phyloP scores from a whole-genome alignment of 2,888 invertebrate species.

The Nasonia oneida region DNA sequence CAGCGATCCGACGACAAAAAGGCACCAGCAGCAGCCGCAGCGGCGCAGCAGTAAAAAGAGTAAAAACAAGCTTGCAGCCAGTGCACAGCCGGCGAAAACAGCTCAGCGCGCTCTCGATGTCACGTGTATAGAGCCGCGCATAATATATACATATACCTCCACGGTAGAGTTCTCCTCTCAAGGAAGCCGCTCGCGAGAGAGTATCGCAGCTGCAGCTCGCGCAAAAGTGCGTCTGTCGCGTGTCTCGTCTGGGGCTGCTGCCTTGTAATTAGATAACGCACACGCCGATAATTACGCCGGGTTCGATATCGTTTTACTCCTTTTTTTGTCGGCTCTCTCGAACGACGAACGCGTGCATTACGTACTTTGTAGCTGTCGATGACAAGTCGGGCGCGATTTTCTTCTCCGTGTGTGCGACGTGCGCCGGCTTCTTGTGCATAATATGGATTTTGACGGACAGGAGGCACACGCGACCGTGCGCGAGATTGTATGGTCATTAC shows the following conservation, averaged over 20 bases:
- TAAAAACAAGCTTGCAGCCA: neutral
- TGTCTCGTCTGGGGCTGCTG: constrained; percentile 15
- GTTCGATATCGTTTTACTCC: constrained; percentile 22
- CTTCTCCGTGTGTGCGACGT: constrained; percentile 13
- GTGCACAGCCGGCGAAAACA: constrained; percentile 12
- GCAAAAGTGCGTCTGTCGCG: constrained; percentile 1
- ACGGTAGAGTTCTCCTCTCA: neutral
- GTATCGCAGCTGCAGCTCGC: neutral
- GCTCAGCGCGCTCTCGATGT: constrained; percentile 1
- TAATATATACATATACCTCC: neutral
- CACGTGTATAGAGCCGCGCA: neutral
- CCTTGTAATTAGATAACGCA: constrained; percentile 51
- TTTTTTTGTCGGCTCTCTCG: neutral
- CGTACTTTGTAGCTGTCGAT: constrained; percentile 14
- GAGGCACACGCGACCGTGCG: neutral
- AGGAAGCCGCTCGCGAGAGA: constrained; percentile 1
- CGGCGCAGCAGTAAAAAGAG: neutral
- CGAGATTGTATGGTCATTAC: neutral
- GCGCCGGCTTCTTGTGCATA: neutral
- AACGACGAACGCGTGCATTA: constrained; percentile 21
- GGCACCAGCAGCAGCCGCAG: neutral
- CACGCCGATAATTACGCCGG: constrained; percentile 37
- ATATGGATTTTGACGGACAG: neutral
- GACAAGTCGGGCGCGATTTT: constrained; percentile 51
- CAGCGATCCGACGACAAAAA: neutral